Conservation (phyloP, 2,113 vertebrate species). For the Peromyscus maniculatus region DNA sequence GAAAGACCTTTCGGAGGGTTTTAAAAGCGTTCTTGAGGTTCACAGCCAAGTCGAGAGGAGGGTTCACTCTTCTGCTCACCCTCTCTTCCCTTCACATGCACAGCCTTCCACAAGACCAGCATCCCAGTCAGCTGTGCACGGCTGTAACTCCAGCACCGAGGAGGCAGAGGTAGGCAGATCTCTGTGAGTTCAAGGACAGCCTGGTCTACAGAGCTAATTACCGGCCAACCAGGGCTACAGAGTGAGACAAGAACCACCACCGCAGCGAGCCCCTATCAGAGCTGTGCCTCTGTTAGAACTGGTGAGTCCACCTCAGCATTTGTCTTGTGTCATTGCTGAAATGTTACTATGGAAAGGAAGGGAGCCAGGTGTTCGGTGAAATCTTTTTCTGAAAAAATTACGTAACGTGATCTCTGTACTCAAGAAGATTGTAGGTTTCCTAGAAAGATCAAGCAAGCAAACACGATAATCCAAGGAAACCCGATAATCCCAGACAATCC, state of each 20-base stretch:
- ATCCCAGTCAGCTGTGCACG: background rate
- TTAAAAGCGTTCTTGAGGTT: background rate
- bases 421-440: conserved; percentile 20
- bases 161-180: background rate
- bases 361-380: background rate
- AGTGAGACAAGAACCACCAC: background rate
- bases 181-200: background rate
- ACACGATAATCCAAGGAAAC: background rate
- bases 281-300: background rate
- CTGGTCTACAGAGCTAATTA: background rate
- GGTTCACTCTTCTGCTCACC: too few species aligned
- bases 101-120: background rate
- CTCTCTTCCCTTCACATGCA: background rate
- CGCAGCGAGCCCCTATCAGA: background rate
- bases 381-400: background rate
- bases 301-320: background rate
- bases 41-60: background rate
- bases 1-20: too few species aligned
- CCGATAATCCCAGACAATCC: background rate
- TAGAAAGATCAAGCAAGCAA: conserved; percentile 37
- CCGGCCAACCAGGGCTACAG: background rate
- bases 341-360: conserved; percentile 1
- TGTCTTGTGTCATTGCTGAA: background rate
- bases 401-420: background rate
- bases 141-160: background rate